Percentiles rank a stretch among this genome's conserved stretches.
phyloP scores from a whole-genome alignment of 2,797 vertebrate species.

The Notolepis coatsorum region DNA sequence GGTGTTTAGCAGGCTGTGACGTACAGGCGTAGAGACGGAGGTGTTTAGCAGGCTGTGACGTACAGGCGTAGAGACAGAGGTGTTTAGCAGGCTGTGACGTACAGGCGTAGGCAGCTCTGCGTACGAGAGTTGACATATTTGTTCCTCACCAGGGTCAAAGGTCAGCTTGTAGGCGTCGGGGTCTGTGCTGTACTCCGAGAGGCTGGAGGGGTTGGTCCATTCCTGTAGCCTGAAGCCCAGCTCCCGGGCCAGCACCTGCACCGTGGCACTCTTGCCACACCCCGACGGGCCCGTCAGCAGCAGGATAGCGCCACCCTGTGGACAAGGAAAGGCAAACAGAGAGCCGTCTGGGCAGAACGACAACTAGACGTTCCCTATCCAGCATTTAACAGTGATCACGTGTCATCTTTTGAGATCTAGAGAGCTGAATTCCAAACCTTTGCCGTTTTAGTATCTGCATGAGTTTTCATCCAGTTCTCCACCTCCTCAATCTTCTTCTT shows the following conservation, averaged over 20 bases:
- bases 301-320: constrained; percentile 85
- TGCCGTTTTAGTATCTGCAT: constrained; percentile 66
- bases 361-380: too few species aligned
- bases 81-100: too few species aligned
- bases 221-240: constrained; percentile 88
- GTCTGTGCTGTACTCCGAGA: constrained; percentile 76
- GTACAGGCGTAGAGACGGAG: too few species aligned
- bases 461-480: constrained; percentile 88
- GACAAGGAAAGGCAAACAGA: constrained; percentile 23
- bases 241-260: constrained; percentile 86
- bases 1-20: too few species aligned
- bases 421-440: constrained; percentile 55
- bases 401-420: not conserved
- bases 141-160: constrained; percentile 80
- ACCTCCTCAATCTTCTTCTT: constrained; percentile 97
- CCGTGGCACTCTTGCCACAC: constrained; percentile 92
- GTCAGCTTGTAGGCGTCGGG: constrained; percentile 72
- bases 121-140: too few species aligned
- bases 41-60: too few species aligned
- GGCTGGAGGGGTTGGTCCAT: constrained; percentile 89
- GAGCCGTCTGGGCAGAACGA: too few species aligned
- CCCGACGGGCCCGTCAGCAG: constrained; percentile 93
- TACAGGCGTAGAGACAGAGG: too few species aligned
- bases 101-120: too few species aligned
- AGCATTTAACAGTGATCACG: not conserved